Conservation (phyloP, 2,797 vertebrate species). For the Phataginus tetradactyla region DNA sequence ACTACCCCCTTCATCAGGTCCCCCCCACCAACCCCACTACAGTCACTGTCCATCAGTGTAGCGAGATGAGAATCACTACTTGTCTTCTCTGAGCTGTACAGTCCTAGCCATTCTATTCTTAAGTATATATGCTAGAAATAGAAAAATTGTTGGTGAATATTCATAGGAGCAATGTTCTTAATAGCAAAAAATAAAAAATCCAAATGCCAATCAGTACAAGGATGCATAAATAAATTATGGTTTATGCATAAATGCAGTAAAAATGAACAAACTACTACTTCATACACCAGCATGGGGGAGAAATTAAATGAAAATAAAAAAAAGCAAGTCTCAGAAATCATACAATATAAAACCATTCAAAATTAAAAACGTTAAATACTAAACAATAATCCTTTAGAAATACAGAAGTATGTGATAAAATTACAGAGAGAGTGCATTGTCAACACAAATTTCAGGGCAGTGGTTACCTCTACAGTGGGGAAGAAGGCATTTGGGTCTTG, state of each 20-base stretch:
- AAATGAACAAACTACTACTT: conserved; percentile 26
- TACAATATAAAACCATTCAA: not conserved
- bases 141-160: not conserved
- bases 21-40: no score
- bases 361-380: not conserved
- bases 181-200: not conserved
- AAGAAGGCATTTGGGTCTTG: not conserved
- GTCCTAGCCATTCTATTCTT: not conserved
- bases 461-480: not conserved
- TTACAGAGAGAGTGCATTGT: not conserved
- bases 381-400: not conserved
- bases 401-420: not conserved
- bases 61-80: no score
- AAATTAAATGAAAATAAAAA: not conserved
- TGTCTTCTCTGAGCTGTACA: no score
- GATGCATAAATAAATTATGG: not conserved
- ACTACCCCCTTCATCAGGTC: no score
- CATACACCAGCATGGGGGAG: not conserved
- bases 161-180: not conserved
- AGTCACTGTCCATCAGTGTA: no score
- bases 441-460: not conserved
- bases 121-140: not conserved
- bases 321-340: conserved; percentile 8
- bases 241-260: not conserved
- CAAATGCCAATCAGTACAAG: not conserved